These are phyloP conservation scores for Pygoscelis adeliae DNA, from an alignment of 2,113 vertebrate genomes.

Conservation along the genomic window DNA sequence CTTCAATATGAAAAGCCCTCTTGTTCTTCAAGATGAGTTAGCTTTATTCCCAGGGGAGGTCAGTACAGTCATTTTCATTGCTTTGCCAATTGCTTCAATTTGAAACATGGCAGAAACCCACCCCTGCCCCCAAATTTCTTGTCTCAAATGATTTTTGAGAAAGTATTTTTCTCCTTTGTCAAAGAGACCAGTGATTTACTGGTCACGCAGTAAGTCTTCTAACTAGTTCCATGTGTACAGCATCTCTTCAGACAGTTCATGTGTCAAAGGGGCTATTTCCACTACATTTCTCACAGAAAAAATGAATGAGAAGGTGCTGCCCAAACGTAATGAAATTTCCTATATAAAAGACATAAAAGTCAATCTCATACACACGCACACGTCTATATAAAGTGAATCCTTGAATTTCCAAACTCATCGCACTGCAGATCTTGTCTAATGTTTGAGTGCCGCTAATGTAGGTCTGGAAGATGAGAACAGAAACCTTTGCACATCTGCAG, in stretches of 20 bases:
- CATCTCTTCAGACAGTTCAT: not conserved
- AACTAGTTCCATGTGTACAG: not conserved
- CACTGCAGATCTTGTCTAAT: not conserved
- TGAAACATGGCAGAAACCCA: constrained; percentile 7
- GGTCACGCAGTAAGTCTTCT: not conserved
- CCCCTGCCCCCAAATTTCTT: constrained; percentile 8
- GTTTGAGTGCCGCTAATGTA: not conserved
- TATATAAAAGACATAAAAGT: not conserved
- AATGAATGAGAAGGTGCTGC: constrained; percentile 9
- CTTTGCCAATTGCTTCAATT: constrained; percentile 31
- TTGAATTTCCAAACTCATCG: not conserved
- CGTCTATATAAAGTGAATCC: not conserved
- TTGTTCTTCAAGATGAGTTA: constrained; percentile 11
- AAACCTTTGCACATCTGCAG: not conserved
- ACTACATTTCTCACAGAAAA: not conserved
- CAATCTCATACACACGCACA: not conserved
- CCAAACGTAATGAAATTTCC: constrained; percentile 12
- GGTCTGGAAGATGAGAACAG: not conserved
- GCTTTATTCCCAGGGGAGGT: not conserved
- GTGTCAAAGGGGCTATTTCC: constrained; percentile 27
- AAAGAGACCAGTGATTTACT: constrained; percentile 28
- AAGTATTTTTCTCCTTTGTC: constrained; percentile 31
- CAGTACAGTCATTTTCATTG: not conserved
- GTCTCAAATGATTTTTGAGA: constrained; percentile 21
- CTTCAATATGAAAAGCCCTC: constrained; percentile 2